Base-by-base conservation (phyloP, 1,140 invertebrate genomes). In the Acromyrmex charruanus region DNA sequence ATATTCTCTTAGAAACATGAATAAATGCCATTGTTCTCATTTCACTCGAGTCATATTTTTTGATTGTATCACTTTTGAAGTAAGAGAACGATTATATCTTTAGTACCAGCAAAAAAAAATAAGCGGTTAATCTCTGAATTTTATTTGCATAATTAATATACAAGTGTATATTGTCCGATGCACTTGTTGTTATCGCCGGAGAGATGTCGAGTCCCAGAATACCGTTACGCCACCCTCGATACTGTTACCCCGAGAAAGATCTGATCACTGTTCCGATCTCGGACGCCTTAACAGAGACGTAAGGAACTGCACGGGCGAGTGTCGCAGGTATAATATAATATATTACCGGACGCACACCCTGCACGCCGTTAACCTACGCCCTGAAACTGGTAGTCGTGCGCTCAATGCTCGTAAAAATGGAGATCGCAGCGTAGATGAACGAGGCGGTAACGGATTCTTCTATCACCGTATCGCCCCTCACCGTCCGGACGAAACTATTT, bases 261-360 rank as follows among this genome's bases (percentile, higher is more conserved):
- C 65, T 65, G 84, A 90, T 89, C 89, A 77, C 68, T 25, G 79
- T 86, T 81, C 66, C 71, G 89, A 90, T 90, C 85, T 89, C 69
- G 53, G 89, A 82, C 71, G 69, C 68, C n/a, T 65, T 86, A 84
- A 90, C 80, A 89, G 89, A 90, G 89, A 87, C 55, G 80, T 90
- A 85, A 89, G 58, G 69, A 85, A 69, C 77, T 74, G 87, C 68
- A 25, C 81, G 68, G 71, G 35, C 14, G 18, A 39, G 61, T 39
- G 61, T 39, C 68, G 58, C 87, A 55, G 84, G 59, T 84, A 87
- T 58, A 58, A 74, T 21, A 58, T 87, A 90, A 90, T 90, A 90
- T 90, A 90, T 90, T 86, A 77, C 77, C 79, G 75, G 89, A 90
- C 87, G 82, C 77, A 14, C 25, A 14, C 12, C 0, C 12, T 18